Evolutionary conservation across 2,113 vertebrate species (phyloP).

Genomic region (Pholis gunnellus): DNA sequence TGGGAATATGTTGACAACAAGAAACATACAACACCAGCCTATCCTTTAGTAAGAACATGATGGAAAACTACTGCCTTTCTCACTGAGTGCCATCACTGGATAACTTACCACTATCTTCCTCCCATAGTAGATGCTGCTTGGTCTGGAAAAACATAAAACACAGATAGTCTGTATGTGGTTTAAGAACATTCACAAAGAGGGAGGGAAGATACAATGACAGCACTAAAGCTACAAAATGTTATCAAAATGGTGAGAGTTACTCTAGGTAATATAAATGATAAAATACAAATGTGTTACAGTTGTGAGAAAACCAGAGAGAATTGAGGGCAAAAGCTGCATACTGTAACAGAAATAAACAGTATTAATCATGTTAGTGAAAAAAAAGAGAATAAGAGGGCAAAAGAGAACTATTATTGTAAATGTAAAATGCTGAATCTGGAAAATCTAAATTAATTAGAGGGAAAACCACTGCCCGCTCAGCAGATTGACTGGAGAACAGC

Average conservation of each 20-base stretch:
- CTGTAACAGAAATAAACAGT: neutral
- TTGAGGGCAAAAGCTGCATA: neutral
- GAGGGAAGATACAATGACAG: neutral
- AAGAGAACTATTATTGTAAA: neutral
- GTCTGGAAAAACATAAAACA: neutral
- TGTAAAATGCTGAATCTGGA: neutral
- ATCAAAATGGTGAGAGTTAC: neutral
- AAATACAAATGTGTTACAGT: neutral
- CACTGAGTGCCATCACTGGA: neutral
- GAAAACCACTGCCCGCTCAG: neutral
- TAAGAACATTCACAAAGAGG: neutral
- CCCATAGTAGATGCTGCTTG: neutral
- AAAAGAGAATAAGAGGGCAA: neutral
- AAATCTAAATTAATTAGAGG: conserved; percentile 8
- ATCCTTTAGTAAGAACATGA: neutral
- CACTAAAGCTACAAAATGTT: neutral
- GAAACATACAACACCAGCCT: neutral
- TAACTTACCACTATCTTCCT: neutral
- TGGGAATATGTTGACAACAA: neutral
- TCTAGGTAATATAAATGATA: neutral
- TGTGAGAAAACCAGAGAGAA: neutral
- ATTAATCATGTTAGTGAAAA: neutral
- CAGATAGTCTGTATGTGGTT: neutral
- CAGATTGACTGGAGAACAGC: conserved; percentile 1
- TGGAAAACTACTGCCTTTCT: neutral